Evolutionary conservation across 2,888 invertebrate species (phyloP).

Genomic region (Glyphotaelius pellucidus): DNA sequence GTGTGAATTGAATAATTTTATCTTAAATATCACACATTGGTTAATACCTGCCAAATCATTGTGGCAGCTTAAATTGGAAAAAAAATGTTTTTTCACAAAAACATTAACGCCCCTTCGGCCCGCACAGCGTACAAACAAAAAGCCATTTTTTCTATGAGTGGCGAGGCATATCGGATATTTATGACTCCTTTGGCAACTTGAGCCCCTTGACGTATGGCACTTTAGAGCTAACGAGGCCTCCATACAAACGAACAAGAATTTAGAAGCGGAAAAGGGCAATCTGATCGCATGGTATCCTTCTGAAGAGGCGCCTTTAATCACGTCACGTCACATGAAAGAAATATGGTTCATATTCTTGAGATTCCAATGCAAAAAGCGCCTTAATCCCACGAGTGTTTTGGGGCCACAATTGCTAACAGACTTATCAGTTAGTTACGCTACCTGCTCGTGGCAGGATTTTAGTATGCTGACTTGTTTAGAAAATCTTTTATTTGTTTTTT

Average conservation of each 20-base stretch:
- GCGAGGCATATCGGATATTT: constrained; percentile 56
- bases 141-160: constrained; percentile 54
- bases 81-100: constrained; percentile 63
- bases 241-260: constrained; percentile 52
- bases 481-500: constrained; percentile 79
- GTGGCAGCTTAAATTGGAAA: constrained; percentile 57
- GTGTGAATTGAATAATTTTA: constrained; percentile 32
- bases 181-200: constrained; percentile 55
- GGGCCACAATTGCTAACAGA: constrained; percentile 42
- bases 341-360: constrained; percentile 6
- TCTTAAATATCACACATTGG: constrained; percentile 46
- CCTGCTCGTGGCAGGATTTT: constrained; percentile 79
- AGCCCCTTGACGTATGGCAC: constrained; percentile 55
- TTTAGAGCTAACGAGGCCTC: constrained; percentile 57
- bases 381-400: constrained; percentile 60
- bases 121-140: constrained; percentile 57
- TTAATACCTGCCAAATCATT: constrained; percentile 53
- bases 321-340: constrained; percentile 20
- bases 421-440: constrained; percentile 68
- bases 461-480: constrained; percentile 78
- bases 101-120: constrained; percentile 63
- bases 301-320: constrained; percentile 61
- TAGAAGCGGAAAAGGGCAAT: constrained; percentile 55
- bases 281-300: constrained; percentile 53
- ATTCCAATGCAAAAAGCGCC: background rate